A percentile compares a stretch with the other conserved stretches of the same genome.
phyloP scores from a whole-genome alignment of 2,113 vertebrate species.

The Cheirogaleus medius region DNA sequence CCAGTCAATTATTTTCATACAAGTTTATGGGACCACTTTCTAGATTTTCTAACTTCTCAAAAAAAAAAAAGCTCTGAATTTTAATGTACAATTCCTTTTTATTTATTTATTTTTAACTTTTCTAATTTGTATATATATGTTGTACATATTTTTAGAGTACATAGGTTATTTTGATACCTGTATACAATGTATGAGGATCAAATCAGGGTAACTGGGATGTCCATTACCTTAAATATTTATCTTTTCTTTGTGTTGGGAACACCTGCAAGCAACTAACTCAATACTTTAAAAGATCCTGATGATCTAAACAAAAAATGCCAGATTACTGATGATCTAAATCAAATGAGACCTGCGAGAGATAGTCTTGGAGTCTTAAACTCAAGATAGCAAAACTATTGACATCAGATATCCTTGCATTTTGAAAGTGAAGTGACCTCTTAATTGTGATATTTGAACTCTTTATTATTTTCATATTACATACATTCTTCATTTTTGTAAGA shows the following conservation, averaged over 20 bases:
- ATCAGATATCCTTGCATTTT: not conserved
- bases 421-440: not conserved
- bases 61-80: not conserved
- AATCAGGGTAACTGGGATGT: not conserved
- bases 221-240: not conserved
- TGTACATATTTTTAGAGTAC: not conserved
- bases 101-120: not conserved
- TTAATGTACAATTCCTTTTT: not conserved
- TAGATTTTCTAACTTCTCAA: not conserved
- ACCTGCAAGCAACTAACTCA: not conserved
- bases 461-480: not conserved
- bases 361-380: not conserved
- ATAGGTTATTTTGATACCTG: not conserved
- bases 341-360: not conserved
- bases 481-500: not conserved
- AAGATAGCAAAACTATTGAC: not conserved
- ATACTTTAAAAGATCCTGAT: not conserved
- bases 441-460: not conserved
- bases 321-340: not conserved
- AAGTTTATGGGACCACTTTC: not conserved
- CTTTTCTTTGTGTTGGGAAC: not conserved
- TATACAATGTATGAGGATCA: not conserved
- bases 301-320: not conserved
- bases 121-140: not conserved
- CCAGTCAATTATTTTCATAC: not conserved